Evolutionary conservation across 2,888 invertebrate species (phyloP), one percentile per base, ranked within the genome.

Genomic region (Cheilosia variabilis): DNA sequence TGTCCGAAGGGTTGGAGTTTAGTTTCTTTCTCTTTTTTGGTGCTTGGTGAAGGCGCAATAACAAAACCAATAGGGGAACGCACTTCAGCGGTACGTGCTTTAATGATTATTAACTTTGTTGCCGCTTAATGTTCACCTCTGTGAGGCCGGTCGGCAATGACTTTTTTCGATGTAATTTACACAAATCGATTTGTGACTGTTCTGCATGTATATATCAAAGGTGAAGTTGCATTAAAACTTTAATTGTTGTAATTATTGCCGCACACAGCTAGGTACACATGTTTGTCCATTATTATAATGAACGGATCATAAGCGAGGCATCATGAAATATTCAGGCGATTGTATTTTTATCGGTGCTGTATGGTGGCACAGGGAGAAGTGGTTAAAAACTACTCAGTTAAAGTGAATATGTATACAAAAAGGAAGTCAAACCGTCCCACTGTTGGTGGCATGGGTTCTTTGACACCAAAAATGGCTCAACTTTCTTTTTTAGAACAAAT

Each of bases 51-150:
- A 22, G 22, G 22, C 22, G 22, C 24, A 24, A 24, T 5, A 24
- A 6, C 27, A 52, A 58, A 52, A 60, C 34, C 24, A 45, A 50
- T 24, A 19, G 15, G 37, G 57, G 9, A 63, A 68, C 73, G 62
- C 68, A 80, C 83, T 52, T 47, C 66, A 60, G 24, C 77, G 9
- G 72, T 63, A 83, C 73, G 83, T 73, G 63, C 57, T 73, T 78
- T 63, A 10, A 63, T 78, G 68, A 62, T 78, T 78, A 73, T 83
- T 68, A 78, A 83, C 62, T 83, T 78, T 73, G 78, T 83, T 78
- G 60, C 66, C 43, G 55, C 50, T 77, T 73, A 63, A 78, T 78
- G 43, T 68, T 69, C 73, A 73, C 62, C 73, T 73, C 68, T 62
- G 62, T 37, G 13, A 13, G 13, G 37, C 10, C 4, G 13, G 13